Base-by-base conservation (phyloP, 2,113 vertebrate genomes). In the Mola mola region DNA sequence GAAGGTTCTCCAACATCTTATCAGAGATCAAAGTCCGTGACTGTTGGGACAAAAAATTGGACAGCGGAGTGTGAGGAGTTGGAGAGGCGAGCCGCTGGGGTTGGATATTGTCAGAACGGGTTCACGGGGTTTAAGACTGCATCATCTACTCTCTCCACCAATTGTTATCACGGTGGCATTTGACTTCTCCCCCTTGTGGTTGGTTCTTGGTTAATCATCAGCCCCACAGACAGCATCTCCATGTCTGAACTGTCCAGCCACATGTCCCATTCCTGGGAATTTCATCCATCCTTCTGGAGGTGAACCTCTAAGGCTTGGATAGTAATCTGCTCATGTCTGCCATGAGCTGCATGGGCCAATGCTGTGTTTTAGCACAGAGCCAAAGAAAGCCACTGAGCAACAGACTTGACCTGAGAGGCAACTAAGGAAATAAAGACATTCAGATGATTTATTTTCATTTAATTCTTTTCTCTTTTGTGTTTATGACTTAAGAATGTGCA, bases 91-190 rank as follows among this genome's bases (percentile, higher is more conserved):
- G 3, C 12, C 2, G 31, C 24, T 28, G 29, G 10, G 15, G 15
- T 22, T 63, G 21, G 43, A 42, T 50, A 37, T 46, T 60, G 38
- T 41, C 47, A 44, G n/a, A 55, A 10, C 4, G n/a, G 43, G 78
- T 86, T 88, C 81, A 77, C 19, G 19, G 74, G 75, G 69, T 87
- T 85, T 80, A 56, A 31, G 29, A 58, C 53, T 31, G 20, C 24
- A 12, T 24, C 25, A 3, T 67, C 12, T 43, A 5, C 16, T 13
- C 29, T 64, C 11, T 65, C 12, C 8, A 66, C 63, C 73, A 79
- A 69, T 75, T 20, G 8, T 12, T 58, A 34, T 64, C 71, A 56
- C 29, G 47, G 59, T 56, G 38, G 40, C 51, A 36, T 66, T 73
- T 63, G 42, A 64, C 66, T 74, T 55, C 51, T 62, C 26, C 41